Evolutionary conservation across 2,113 vertebrate genomes (phyloP), one percentile per base, ranked within the genome.

Genomic region (Sisor rabdophorus): DNA sequence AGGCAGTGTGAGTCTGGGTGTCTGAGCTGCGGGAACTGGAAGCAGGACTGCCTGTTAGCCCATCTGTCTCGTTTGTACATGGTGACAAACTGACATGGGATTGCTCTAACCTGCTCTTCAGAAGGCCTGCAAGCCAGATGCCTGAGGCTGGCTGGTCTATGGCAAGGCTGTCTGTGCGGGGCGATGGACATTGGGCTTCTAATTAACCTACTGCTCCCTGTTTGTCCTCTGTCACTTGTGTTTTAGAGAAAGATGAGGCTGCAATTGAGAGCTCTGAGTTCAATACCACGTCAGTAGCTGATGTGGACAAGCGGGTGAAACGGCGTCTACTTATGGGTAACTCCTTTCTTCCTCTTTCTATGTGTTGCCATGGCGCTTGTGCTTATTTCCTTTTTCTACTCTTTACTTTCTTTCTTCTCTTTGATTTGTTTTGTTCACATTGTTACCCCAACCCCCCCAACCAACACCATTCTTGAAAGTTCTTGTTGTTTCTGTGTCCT

Each of bases 171-270:
- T 89, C 90, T 89, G 81, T 89, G 91, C 92, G 90, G 87, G 84
- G 92, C 91, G 86, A 89, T 60, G 91, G 93, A 94, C 93, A 93
- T 94, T 93, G 94, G 95, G 95, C 95, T 95, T 93, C 88, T 95
- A 92, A 95, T 97, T 98, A 98, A 98, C 95, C 95, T 94, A 91
- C 89, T 96, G 95, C 95, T 97, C 95, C 95, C 89, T 97, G 94
- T 98, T 95, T 98, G 95, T 96, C 95, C 95, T 95, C 90, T 91
- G 90, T 98, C 94, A 95, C 95, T 97, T 98, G 95, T 98, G 95
- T 98, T 99, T 93, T 99, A 99, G 97, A 98, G 93, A 95, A 95
- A 95, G 95, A 97, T 99, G 96, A 98, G 96, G 96, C 97, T 98
- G 97, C 96, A 98, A 98, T 98, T 97, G 97, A 98, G 95, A 96